Conservation (phyloP, 2,797 vertebrate genomes). For the Eremophila alpestris region DNA sequence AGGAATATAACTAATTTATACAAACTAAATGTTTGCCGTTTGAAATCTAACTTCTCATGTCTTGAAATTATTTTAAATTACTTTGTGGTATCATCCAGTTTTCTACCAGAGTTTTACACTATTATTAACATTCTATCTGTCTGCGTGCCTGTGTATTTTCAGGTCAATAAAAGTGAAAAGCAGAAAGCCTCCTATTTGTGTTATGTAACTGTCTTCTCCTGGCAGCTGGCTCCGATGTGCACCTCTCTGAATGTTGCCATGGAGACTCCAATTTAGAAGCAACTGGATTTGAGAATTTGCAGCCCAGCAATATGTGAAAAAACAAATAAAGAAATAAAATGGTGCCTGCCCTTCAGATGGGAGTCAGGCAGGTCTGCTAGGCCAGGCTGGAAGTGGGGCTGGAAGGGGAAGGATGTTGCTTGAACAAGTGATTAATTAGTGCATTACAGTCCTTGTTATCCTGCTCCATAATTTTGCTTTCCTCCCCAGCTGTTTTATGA, state of each 20-base stretch:
- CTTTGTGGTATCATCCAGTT: neutral
- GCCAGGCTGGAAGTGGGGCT: neutral
- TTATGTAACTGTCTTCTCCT: neutral
- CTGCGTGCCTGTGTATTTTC: neutral
- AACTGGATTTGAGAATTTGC: slow-evolving; percentile 26
- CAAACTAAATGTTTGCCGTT: neutral
- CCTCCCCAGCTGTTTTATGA: neutral
- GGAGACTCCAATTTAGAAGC: slow-evolving; percentile 30
- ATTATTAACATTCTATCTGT: neutral
- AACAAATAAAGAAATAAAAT: neutral
- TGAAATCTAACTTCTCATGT: neutral
- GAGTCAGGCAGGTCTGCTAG: neutral
- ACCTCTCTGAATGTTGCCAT: slow-evolving; percentile 39
- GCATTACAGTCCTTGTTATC: rapidly evolving
- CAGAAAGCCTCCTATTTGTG: neutral
- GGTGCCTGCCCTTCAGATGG: neutral
- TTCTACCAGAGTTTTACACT: neutral
- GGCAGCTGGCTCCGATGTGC: neutral
- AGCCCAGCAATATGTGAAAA: neutral
- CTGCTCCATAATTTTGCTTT: neutral
- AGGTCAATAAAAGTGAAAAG: neutral
- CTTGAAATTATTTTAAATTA: neutral
- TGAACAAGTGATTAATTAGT: neutral
- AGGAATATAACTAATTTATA: neutral
- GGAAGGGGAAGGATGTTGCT: neutral